Evolutionary conservation across 2,888 invertebrate species (phyloP).

Genomic region (Caenorhabditis wallacei): DNA sequence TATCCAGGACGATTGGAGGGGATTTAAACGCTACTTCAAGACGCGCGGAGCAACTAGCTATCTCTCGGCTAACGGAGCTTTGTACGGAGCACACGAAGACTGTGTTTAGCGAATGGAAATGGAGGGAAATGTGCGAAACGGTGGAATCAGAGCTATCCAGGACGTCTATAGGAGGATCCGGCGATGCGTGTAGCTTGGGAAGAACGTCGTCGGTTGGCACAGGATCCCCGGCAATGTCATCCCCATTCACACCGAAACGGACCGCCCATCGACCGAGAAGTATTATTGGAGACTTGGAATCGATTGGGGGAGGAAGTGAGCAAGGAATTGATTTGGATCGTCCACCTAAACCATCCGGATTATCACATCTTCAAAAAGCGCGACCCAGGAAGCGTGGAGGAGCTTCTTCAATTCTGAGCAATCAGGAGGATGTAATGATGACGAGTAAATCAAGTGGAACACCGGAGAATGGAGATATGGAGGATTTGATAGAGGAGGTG

Average conservation of each 20-base stretch:
- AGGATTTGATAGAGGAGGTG: slow-evolving; percentile 47
- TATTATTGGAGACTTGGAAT: slow-evolving; percentile 67
- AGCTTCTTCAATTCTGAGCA: slow-evolving; percentile 17
- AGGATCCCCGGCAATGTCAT: slow-evolving; percentile 63
- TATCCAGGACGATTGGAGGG: slow-evolving; percentile 47
- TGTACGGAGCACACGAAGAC: slow-evolving; percentile 63
- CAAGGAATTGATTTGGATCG: slow-evolving; percentile 65
- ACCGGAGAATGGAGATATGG: slow-evolving; percentile 39
- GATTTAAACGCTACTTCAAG: slow-evolving; percentile 51
- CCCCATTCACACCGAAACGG: slow-evolving; percentile 61
- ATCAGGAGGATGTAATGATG: slow-evolving; percentile 41
- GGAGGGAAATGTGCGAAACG: slow-evolving; percentile 69
- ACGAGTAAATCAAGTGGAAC: slow-evolving; percentile 54
- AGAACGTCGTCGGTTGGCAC: slow-evolving; percentile 60
- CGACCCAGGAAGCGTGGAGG: slow-evolving; percentile 61
- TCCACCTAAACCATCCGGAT: slow-evolving; percentile 70
- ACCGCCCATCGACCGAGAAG: slow-evolving; percentile 65
- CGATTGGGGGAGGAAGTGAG: slow-evolving; percentile 41
- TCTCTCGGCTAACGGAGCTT: slow-evolving; percentile 63
- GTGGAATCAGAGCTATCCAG: slow-evolving; percentile 58
- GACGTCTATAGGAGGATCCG: slow-evolving; percentile 40
- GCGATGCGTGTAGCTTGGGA: slow-evolving; percentile 52
- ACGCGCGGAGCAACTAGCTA: slow-evolving; percentile 65
- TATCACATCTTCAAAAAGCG: slow-evolving; percentile 73
- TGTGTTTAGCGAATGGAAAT: slow-evolving; percentile 72